Evolutionary conservation across 2,888 invertebrate species (phyloP).

Genomic region (Orchesella flavescens): DNA sequence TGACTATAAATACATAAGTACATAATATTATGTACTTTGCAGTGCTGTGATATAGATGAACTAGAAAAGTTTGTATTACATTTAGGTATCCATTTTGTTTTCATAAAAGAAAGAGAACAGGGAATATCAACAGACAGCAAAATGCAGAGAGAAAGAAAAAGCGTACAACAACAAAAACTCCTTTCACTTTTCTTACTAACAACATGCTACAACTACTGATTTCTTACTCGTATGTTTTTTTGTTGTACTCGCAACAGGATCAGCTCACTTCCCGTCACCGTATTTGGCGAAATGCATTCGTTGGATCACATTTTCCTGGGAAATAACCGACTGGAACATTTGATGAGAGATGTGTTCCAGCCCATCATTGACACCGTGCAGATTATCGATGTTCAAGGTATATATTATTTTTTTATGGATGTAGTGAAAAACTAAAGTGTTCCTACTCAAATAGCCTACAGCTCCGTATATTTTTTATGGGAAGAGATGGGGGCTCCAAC

Average conservation of each 20-base stretch:
- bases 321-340: conserved; percentile 88
- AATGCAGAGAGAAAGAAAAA: background rate
- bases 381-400: conserved; percentile 92
- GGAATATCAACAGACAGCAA: background rate
- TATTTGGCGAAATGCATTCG: conserved; percentile 91
- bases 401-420: conserved; percentile 70
- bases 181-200: background rate
- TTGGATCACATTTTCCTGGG: conserved; percentile 90
- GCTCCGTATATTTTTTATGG: background rate
- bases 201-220: background rate
- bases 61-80: background rate
- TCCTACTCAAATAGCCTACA: too few species aligned
- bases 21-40: background rate
- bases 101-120: background rate
- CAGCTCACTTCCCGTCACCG: conserved; percentile 85
- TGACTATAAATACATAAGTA: background rate
- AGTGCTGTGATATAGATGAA: background rate
- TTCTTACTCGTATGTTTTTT: conserved; percentile 20
- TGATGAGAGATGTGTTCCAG: conserved; percentile 91
- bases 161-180: background rate
- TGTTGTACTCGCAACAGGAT: conserved; percentile 78
- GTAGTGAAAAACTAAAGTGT: background rate
- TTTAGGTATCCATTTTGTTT: background rate
- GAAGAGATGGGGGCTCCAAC: too few species aligned
- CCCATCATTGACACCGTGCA: conserved; percentile 89